phyloP scores from a whole-genome alignment of 2,888 invertebrate genomes.

The Hypomecis punctinalis region DNA sequence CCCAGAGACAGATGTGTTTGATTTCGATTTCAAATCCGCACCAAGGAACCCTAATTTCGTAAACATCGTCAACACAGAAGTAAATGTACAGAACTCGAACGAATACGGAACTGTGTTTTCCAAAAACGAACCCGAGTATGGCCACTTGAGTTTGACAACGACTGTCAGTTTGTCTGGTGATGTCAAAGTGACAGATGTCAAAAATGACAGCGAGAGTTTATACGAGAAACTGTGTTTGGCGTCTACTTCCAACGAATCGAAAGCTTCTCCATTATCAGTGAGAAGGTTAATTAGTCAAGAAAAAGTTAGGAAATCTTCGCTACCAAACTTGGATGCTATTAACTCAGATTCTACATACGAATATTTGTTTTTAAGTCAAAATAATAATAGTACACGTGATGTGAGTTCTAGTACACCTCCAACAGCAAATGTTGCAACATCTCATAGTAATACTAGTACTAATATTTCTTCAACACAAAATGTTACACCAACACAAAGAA shows the following conservation, averaged over 20 bases:
- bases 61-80: constrained; percentile 76
- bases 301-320: constrained; percentile 67
- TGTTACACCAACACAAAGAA: neutral
- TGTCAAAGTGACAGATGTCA: constrained; percentile 44
- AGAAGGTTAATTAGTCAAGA: constrained; percentile 60
- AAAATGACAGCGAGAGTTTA: constrained; percentile 49
- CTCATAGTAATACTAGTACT: constrained; percentile 1
- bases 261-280: constrained; percentile 59
- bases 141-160: constrained; percentile 75
- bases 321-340: constrained; percentile 69
- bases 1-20: constrained; percentile 65
- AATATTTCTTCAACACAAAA: constrained; percentile 12
- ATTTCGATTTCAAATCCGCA: constrained; percentile 67
- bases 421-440: constrained; percentile 14
- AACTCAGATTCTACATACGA: constrained; percentile 74
- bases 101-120: constrained; percentile 70
- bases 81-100: constrained; percentile 51
- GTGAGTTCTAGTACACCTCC: constrained; percentile 14
- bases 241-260: constrained; percentile 56
- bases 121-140: constrained; percentile 66
- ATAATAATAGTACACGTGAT: constrained; percentile 41
- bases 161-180: constrained; percentile 66
- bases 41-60: constrained; percentile 59
- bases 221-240: constrained; percentile 76
- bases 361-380: constrained; percentile 67